Evolutionary conservation across 1,140 invertebrate genomes (phyloP).

Genomic region (Campoletis sonorensis): DNA sequence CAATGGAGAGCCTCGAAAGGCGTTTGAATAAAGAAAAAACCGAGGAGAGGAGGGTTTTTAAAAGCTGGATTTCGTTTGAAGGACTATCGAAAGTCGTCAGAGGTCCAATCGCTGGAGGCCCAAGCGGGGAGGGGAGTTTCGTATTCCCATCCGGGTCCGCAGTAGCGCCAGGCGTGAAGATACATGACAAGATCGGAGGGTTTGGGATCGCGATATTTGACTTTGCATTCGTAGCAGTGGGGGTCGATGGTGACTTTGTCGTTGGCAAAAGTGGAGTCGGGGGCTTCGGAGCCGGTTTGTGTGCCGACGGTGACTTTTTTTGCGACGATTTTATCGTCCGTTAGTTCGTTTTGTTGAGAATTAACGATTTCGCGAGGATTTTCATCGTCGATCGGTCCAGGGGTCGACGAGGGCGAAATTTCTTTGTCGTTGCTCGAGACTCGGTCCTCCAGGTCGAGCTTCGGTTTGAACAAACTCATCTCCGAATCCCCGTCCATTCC

Average conservation of each 20-base stretch:
- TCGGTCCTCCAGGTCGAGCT: conserved; percentile 81
- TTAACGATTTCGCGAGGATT: conserved; percentile 58
- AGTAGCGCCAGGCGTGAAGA: conserved; percentile 95
- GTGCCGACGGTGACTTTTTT: conserved; percentile 86
- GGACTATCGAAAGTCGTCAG: conserved; percentile 72
- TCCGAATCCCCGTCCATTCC: conserved; percentile 94
- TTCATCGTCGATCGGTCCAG: conserved; percentile 67
- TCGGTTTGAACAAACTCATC: conserved; percentile 85
- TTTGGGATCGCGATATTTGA: conserved; percentile 92
- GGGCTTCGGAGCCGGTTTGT: conserved; percentile 87
- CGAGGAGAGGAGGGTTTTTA: background rate
- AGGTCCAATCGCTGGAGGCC: conserved; percentile 89
- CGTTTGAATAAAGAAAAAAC: background rate
- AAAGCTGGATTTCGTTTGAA: conserved; percentile 4
- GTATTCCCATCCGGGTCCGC: conserved; percentile 93
- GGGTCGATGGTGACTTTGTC: conserved; percentile 88
- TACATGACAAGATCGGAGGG: conserved; percentile 96
- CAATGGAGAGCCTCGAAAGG: background rate
- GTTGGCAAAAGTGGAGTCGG: conserved; percentile 82
- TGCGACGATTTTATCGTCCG: conserved; percentile 59
- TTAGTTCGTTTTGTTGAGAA: conserved; percentile 12
- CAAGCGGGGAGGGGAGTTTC: conserved; percentile 92
- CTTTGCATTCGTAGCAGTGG: conserved; percentile 95
- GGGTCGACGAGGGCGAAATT: conserved; percentile 69
- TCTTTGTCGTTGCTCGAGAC: conserved; percentile 68